Evolutionary conservation across 2,888 invertebrate species (phyloP).

Genomic region (Leucoptera coffeella): DNA sequence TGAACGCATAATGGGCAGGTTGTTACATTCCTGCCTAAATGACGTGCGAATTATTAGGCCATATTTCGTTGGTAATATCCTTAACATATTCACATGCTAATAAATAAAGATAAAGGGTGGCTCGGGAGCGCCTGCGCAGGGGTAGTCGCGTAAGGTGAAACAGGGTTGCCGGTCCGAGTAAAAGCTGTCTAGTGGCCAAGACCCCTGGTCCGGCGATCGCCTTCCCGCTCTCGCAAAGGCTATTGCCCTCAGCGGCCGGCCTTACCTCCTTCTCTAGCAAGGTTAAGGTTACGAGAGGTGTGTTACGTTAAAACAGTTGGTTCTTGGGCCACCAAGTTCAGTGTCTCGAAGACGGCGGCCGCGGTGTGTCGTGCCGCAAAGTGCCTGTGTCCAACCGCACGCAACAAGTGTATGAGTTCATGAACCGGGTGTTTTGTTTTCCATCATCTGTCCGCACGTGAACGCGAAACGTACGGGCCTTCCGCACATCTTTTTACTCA

Average conservation of each 20-base stretch:
- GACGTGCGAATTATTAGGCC: too few species aligned
- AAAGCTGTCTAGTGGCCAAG: too few species aligned
- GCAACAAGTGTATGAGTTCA: conserved; percentile 50
- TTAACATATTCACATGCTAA: too few species aligned
- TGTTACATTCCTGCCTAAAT: too few species aligned
- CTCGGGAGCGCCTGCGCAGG: too few species aligned
- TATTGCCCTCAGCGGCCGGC: conserved; percentile 51
- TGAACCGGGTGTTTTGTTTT: conserved; percentile 48
- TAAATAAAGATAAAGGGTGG: too few species aligned
- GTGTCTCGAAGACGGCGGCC: conserved; percentile 51
- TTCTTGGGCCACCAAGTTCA: conserved; percentile 49
- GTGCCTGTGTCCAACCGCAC: conserved; percentile 41
- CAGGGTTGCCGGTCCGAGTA: too few species aligned
- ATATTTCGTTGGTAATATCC: too few species aligned
- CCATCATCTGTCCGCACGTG: conserved; percentile 30
- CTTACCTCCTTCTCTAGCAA: conserved; percentile 55
- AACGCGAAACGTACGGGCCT: too few species aligned
- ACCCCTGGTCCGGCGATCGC: conserved; percentile 7
- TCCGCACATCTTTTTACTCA: too few species aligned
- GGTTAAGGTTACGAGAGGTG: conserved; percentile 55
- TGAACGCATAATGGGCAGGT: too few species aligned
- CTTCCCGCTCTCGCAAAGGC: conserved; percentile 15
- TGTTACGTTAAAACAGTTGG: conserved; percentile 55
- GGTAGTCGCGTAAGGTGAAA: too few species aligned
- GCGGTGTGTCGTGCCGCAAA: conserved; percentile 38